Evolutionary conservation across 2,797 vertebrate genomes (phyloP), one percentile per base, ranked within the genome.

Genomic region (Coccyzus lansbergi): DNA sequence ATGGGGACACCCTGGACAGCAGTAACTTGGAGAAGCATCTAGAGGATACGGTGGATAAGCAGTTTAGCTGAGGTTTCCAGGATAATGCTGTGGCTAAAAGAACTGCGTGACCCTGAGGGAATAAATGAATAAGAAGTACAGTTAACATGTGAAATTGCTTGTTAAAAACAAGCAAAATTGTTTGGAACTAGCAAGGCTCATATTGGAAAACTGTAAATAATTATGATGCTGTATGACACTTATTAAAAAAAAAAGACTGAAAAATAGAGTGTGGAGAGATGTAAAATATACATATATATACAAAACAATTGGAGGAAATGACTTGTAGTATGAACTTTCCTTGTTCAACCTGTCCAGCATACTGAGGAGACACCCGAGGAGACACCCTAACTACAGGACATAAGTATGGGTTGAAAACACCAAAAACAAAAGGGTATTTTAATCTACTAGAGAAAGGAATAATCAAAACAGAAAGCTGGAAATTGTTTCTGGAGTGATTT

Each of bases 1-100:
- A 91, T 20, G 46, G 8, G 20, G 15, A 20, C 2, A 3, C n/a
- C 78, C 51, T 52, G 69, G 62, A 90, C 46, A 91, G 40, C 53
- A 88, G 65, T 34, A 93, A 71, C 55, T 92, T 55, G 52, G 55
- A 82, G 84, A 93, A 90, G 29, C 63, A 51, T 68, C 60, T 78
- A 53, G 59, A 16, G 60, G 18, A 55, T 55, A 84, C 18, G 82
- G 34, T 7, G 25, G 70, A 74, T 42, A 92, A 78, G 46, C 4
- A 36, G 36, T 88, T 83, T 83, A 89, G 49, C 53, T 38, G 38
- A 4, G n/a, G 28, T 88, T 86, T 92, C 77, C 59, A 88, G 55
- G 70, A 91, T 51, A 93, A 42, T 91, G 44, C 31, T 60, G 10
- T 63, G 20, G 18, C 33, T 82, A 44, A 82, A 83, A 91, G 58